phyloP scores from a whole-genome alignment of 2,797 vertebrate species.

The Polyboroides typus region DNA sequence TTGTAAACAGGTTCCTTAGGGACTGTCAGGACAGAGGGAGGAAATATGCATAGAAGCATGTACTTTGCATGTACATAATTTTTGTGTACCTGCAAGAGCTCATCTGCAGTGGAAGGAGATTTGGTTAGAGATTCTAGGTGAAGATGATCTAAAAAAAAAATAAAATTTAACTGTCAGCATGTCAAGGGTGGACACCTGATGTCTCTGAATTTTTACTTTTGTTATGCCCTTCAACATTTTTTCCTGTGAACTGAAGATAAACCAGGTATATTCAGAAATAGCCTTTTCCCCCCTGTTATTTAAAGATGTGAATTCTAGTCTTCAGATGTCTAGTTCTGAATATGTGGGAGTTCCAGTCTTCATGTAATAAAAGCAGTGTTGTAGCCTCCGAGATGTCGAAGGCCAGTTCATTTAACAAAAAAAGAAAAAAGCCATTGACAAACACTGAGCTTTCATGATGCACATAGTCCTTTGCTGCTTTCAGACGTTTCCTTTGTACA shows the following conservation, averaged over 20 bases:
- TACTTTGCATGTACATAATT: not conserved
- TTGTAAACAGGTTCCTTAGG: not conserved
- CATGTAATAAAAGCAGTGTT: not conserved
- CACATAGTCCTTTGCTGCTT: not conserved
- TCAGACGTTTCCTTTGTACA: not conserved
- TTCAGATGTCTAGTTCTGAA: not conserved
- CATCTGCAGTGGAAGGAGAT: not conserved
- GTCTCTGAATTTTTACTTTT: not conserved
- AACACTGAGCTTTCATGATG: not conserved
- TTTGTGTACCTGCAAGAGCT: not conserved
- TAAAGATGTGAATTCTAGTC: not conserved
- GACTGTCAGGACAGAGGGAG: not conserved
- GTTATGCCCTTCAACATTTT: not conserved
- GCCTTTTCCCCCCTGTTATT: accelerated
- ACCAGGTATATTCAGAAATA: not conserved
- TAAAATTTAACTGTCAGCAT: not conserved
- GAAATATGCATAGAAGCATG: not conserved
- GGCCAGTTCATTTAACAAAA: not conserved
- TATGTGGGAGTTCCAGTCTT: not conserved
- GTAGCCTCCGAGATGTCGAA: not conserved
- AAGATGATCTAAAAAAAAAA: not conserved
- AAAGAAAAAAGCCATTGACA: not conserved
- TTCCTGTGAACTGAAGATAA: not conserved
- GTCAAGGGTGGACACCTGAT: not conserved
- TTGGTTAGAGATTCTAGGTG: not conserved